Evolutionary conservation across 2,797 vertebrate genomes (phyloP).

Genomic region (Phrynocephalus guinanensis): DNA sequence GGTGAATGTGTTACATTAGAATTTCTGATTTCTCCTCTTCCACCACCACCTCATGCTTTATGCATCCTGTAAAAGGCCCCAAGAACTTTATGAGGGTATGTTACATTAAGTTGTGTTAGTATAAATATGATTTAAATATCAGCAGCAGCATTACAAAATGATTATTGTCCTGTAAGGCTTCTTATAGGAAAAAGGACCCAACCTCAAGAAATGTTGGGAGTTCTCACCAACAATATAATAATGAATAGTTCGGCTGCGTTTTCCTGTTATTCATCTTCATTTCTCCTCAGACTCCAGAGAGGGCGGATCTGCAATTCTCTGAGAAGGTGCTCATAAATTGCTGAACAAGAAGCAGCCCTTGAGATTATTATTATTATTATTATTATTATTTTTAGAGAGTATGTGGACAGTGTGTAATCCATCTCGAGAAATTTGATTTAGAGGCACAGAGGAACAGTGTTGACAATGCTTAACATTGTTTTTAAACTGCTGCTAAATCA

Average conservation of each 20-base stretch:
- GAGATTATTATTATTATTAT: conserved; percentile 38
- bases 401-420: conserved; percentile 75
- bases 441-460: conserved; percentile 69
- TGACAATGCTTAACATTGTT: conserved; percentile 77
- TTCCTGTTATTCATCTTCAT: conserved; percentile 77
- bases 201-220: conserved; percentile 73
- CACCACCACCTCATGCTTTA: conserved; percentile 74
- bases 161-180: conserved; percentile 84
- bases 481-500: conserved; percentile 82
- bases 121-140: conserved; percentile 88
- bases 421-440: conserved; percentile 79
- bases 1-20: conserved; percentile 79
- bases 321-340: conserved; percentile 79
- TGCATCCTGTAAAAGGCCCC: conserved; percentile 80
- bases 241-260: conserved; percentile 76
- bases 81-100: conserved; percentile 82
- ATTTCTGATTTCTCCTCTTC: conserved; percentile 72
- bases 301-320: conserved; percentile 71
- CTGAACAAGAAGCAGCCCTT: conserved; percentile 76
- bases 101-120: conserved; percentile 82
- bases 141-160: conserved; percentile 80
- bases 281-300: conserved; percentile 75
- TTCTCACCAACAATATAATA: conserved; percentile 74
- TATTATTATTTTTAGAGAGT: conserved; percentile 65
- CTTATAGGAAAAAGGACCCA: conserved; percentile 73